Conservation (phyloP, 2,797 vertebrate species). For the Cephalopachus bancanus region DNA sequence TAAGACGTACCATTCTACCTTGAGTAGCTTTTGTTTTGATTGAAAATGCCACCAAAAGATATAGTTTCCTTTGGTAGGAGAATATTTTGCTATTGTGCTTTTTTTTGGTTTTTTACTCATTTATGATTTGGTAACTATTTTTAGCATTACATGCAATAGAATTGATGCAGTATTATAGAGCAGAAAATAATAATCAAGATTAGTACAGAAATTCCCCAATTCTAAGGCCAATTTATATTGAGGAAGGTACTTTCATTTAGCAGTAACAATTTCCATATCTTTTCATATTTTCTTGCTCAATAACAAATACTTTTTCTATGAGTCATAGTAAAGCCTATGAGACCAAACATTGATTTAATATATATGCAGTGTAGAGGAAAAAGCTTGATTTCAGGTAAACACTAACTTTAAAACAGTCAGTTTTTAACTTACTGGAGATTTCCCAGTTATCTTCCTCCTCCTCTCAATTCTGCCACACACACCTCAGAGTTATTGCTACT, state of each 20-base stretch:
- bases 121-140: conserved; percentile 54
- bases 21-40: conserved; percentile 69
- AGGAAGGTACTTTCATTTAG: not conserved
- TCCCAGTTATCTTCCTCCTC: not conserved
- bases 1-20: conserved; percentile 1
- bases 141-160: conserved; percentile 27
- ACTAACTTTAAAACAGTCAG: not conserved
- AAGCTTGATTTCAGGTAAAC: conserved; percentile 35
- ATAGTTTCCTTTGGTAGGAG: conserved; percentile 47
- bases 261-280: not conserved
- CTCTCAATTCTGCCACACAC: not conserved
- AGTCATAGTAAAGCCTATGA: not conserved
- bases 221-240: conserved; percentile 49
- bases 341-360: not conserved
- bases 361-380: not conserved
- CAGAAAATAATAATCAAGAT: conserved; percentile 30
- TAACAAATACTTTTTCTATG: not conserved
- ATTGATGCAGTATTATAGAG: not conserved
- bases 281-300: conserved; percentile 23
- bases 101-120: not conserved
- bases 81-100: not conserved
- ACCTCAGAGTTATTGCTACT: not conserved
- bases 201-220: not conserved
- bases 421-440: not conserved
- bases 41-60: conserved; percentile 71